Conservation (phyloP, 2,113 vertebrate species). For the Scytalopus superciliaris region DNA sequence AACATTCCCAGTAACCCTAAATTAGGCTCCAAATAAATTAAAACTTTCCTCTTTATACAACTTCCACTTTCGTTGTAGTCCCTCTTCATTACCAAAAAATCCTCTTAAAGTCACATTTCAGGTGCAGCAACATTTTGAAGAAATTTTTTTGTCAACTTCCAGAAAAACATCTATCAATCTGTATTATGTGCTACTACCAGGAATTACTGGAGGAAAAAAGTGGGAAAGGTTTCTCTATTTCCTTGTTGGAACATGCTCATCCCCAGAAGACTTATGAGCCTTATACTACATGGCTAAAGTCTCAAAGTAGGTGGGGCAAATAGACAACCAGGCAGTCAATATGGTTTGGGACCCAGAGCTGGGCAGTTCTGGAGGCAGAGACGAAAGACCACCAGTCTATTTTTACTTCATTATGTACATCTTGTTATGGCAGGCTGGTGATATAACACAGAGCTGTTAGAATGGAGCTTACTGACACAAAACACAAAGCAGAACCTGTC, state of each 20-base stretch:
- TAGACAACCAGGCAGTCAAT: background rate
- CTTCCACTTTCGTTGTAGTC: background rate
- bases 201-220: background rate
- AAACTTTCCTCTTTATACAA: background rate
- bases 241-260: background rate
- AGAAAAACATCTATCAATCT: background rate
- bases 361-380: background rate
- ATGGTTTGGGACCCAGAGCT: background rate
- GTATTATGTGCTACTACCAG: background rate
- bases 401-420: background rate
- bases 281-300: background rate
- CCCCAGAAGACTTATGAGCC: background rate
- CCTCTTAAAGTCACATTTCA: background rate
- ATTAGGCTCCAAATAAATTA: background rate
- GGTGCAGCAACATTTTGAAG: background rate
- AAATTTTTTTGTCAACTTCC: background rate
- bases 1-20: background rate
- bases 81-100: rapidly evolving
- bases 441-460: background rate
- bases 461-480: background rate
- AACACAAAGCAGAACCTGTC: background rate
- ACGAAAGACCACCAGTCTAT: background rate
- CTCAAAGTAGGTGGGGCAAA: background rate
- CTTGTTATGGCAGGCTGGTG: background rate
- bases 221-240: background rate